phyloP scores from a whole-genome alignment of 1,140 invertebrate species.

The Pachyrhynchus sulphureomaculatus region DNA sequence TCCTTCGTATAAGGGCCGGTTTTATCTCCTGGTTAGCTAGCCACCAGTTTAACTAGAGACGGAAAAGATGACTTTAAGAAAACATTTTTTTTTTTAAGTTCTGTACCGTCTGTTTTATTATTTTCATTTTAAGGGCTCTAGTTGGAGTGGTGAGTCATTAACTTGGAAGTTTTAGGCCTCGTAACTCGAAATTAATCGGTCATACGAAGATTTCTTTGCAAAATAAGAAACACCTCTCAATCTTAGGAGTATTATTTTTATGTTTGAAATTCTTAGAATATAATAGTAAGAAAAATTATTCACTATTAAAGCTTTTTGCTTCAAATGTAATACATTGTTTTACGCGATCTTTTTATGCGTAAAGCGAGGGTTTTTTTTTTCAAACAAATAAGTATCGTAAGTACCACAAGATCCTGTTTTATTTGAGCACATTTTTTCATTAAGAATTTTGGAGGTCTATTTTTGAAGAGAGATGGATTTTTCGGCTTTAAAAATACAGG shows the following conservation, averaged over 20 bases:
- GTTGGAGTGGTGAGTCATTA: no score
- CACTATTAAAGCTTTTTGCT: conserved; percentile 29
- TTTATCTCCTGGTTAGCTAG: no score
- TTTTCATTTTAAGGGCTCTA: no score
- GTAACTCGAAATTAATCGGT: no score
- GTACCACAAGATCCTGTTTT: conserved; percentile 6
- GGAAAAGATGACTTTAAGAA: no score
- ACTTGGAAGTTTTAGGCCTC: no score
- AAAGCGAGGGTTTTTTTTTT: conserved; percentile 8
- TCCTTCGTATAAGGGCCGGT: no score
- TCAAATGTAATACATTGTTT: conserved; percentile 18
- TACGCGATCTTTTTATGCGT: not conserved
- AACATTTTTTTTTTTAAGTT: no score
- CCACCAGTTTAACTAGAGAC: no score
- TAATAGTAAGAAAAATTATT: conserved; percentile 20
- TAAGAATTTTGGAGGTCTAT: not conserved
- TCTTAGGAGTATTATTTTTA: not conserved
- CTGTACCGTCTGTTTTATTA: no score
- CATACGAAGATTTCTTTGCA: not conserved
- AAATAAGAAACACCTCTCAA: not conserved
- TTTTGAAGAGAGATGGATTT: conserved; percentile 8
- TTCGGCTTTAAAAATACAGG: no score
- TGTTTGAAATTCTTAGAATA: not conserved
- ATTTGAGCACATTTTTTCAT: conserved; percentile 4
- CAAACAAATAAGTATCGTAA: conserved; percentile 17